phyloP scores from a whole-genome alignment of 2,797 vertebrate species.

The Harpagifer antarcticus region DNA sequence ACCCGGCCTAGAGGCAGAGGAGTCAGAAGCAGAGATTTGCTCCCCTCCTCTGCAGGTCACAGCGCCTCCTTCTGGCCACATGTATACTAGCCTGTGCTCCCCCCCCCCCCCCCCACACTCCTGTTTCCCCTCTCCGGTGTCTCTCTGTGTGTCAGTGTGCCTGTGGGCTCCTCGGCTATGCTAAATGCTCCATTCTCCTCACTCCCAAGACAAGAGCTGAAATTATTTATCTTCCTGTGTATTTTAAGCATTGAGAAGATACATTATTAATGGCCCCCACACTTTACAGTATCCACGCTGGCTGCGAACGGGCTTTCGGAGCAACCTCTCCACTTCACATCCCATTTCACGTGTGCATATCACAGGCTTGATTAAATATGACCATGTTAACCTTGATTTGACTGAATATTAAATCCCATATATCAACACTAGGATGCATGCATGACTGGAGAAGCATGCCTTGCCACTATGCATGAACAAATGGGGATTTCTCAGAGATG shows the following conservation, averaged over 20 bases:
- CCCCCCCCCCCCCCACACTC: neutral
- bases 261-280: conserved; percentile 71
- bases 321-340: conserved; percentile 26
- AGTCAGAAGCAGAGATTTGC: conserved; percentile 14
- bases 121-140: conserved; percentile 20
- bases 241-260: conserved; percentile 76
- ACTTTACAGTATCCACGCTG: conserved; percentile 49
- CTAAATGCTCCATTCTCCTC: conserved; percentile 75
- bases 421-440: conserved; percentile 22
- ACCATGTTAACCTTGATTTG: conserved; percentile 47
- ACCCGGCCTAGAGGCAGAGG: conserved; percentile 1
- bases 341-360: conserved; percentile 26
- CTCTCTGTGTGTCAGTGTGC: conserved; percentile 67
- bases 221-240: conserved; percentile 81
- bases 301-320: conserved; percentile 21
- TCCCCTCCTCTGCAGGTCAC: conserved; percentile 43
- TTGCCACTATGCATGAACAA: conserved; percentile 1
- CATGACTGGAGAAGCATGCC: conserved; percentile 18
- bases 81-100: neutral
- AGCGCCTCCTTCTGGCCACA: conserved; percentile 60
- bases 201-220: conserved; percentile 73
- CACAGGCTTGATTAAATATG: conserved; percentile 42
- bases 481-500: conserved; percentile 21
- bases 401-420: conserved; percentile 36
- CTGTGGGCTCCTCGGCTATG: conserved; percentile 64